A percentile compares a stretch with the other conserved stretches of the same genome.
Conservation (phyloP, 64 coral and sea anemone genomes). For the Exaiptasia diaphana region DNA sequence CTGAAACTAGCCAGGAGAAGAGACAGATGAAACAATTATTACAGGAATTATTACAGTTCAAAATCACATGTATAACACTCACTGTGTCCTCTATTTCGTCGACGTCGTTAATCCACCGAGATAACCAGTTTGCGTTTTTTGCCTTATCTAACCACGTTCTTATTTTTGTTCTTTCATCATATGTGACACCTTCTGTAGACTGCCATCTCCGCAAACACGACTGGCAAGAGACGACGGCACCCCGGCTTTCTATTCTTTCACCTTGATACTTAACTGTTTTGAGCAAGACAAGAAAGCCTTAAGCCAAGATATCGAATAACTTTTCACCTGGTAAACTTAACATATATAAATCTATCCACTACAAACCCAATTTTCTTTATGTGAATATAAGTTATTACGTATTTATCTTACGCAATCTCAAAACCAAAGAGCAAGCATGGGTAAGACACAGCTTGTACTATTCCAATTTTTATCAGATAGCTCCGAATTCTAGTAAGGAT, state of each 20-base stretch:
- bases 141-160: constrained; percentile 72
- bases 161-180: constrained; percentile 52
- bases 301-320: too few species aligned
- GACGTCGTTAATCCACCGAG: constrained; percentile 76
- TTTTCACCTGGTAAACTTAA: too few species aligned
- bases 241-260: background rate
- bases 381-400: too few species aligned
- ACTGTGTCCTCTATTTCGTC: constrained; percentile 81
- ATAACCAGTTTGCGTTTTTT: constrained; percentile 79
- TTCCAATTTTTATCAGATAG: too few species aligned
- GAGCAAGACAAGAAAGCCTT: too few species aligned
- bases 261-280: background rate
- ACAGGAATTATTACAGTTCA: background rate
- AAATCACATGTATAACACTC: background rate
- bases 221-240: constrained; percentile 17
- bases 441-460: too few species aligned
- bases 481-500: too few species aligned
- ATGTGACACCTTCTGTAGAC: constrained; percentile 36
- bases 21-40: background rate
- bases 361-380: too few species aligned
- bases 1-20: background rate
- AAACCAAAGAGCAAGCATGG: too few species aligned
- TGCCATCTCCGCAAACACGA: constrained; percentile 59
- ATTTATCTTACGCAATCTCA: too few species aligned
- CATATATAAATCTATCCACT: too few species aligned